Percentiles rank a stretch among this genome's conserved stretches.
phyloP scores from a whole-genome alignment of 2,113 vertebrate species.

The Larimichthys crocea region DNA sequence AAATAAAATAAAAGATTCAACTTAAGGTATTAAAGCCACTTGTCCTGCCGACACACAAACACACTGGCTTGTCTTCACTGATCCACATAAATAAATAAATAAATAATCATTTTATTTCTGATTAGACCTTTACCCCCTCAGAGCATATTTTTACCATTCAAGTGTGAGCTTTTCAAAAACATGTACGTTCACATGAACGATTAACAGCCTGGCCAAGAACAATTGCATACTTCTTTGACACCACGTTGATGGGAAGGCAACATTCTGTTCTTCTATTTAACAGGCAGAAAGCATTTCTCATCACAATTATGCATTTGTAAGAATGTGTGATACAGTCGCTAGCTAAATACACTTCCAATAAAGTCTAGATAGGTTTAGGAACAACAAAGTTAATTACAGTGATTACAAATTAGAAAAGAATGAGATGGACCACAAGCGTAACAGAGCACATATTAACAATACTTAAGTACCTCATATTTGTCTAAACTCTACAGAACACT shows the following conservation, averaged over 20 bases:
- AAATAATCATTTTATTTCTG: too few relatives aligned
- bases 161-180: background rate
- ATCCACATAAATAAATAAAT: background rate
- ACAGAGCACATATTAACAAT: background rate
- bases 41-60: background rate
- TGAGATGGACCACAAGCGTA: background rate
- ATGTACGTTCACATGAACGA: background rate
- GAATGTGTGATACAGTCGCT: background rate
- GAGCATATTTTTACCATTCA: background rate
- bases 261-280: background rate
- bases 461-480: background rate
- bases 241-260: background rate
- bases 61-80: conserved; percentile 1
- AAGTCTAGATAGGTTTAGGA: background rate
- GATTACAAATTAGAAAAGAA: background rate
- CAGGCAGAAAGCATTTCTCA: background rate
- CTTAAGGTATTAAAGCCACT: too few relatives aligned
- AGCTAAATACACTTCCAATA: background rate
- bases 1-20: too few relatives aligned
- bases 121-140: background rate
- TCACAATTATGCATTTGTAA: background rate
- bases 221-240: background rate
- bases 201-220: background rate
- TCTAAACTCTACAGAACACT: background rate
- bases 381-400: background rate